Conservation (phyloP, 2,113 vertebrate genomes). For the Dromiciops gliroides region DNA sequence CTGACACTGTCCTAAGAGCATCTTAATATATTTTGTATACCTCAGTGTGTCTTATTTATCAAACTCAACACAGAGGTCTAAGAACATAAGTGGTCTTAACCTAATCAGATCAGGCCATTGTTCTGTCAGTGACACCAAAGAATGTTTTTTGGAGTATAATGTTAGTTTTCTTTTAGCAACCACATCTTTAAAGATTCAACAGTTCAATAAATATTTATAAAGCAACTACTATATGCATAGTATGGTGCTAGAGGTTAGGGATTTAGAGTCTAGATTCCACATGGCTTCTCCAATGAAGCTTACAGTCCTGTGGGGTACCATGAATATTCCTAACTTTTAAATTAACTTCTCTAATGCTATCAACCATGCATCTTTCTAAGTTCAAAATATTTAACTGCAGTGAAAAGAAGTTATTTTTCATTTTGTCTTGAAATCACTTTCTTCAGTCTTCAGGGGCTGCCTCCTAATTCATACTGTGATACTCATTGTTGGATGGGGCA, state of each 20-base stretch:
- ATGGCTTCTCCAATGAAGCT: background rate
- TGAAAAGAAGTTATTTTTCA: slow-evolving; percentile 41
- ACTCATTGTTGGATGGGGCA: background rate
- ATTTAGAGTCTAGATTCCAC: background rate
- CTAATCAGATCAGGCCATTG: background rate
- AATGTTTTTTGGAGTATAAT: slow-evolving; percentile 29
- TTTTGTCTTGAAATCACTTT: slow-evolving; percentile 24
- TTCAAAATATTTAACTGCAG: background rate
- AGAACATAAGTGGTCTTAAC: background rate
- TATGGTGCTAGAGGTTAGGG: background rate
- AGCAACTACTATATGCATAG: background rate
- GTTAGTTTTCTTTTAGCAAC: background rate
- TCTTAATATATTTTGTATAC: background rate
- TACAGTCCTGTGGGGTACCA: background rate
- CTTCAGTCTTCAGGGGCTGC: slow-evolving; percentile 15
- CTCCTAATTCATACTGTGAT: slow-evolving; percentile 29
- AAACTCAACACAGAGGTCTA: background rate
- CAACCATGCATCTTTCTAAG: slow-evolving; percentile 1
- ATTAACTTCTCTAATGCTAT: background rate
- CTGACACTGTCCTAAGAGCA: background rate
- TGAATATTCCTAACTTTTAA: slow-evolving; percentile 22
- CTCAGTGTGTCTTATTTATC: background rate
- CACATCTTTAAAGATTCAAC: background rate
- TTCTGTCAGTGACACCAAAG: background rate
- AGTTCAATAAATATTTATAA: background rate